Percentiles rank a stretch among this genome's conserved stretches.
Evolutionary conservation across 2,797 vertebrate species (phyloP).

Genomic region (Brachyalestes nurse): DNA sequence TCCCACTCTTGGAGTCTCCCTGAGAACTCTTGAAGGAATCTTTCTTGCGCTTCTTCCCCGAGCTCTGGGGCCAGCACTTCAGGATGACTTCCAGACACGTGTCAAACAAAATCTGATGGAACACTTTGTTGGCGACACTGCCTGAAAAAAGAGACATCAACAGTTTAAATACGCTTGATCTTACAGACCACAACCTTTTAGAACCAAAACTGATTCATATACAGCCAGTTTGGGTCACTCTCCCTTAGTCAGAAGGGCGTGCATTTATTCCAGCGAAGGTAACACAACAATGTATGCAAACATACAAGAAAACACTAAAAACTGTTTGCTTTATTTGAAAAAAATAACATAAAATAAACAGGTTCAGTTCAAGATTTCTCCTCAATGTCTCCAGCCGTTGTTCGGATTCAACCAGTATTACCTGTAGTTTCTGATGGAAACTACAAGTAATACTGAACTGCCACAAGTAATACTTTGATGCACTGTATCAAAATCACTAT

Average conservation of each 20-base stretch:
- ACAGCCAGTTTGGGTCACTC: neutral
- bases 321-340: too few relatives aligned
- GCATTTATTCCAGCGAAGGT: too few relatives aligned
- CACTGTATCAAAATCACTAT: too few relatives aligned
- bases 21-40: conserved; percentile 70
- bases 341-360: too few relatives aligned
- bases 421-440: too few relatives aligned
- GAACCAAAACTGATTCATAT: neutral
- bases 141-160: conserved; percentile 71
- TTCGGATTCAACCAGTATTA: too few relatives aligned
- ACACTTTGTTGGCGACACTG: conserved; percentile 86
- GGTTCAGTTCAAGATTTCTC: too few relatives aligned
- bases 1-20: conserved; percentile 67
- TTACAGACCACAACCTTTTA: neutral
- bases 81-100: conserved; percentile 81
- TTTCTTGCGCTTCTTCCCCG: conserved; percentile 88
- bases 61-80: conserved; percentile 85
- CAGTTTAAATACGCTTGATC: neutral
- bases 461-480: too few relatives aligned
- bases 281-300: too few relatives aligned
- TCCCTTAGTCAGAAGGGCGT: neutral
- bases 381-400: too few relatives aligned
- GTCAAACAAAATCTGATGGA: conserved; percentile 90
- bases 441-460: too few relatives aligned
- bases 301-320: too few relatives aligned